Evolutionary conservation across 2,888 invertebrate genomes (phyloP).

Genomic region (Congeria kusceri): DNA sequence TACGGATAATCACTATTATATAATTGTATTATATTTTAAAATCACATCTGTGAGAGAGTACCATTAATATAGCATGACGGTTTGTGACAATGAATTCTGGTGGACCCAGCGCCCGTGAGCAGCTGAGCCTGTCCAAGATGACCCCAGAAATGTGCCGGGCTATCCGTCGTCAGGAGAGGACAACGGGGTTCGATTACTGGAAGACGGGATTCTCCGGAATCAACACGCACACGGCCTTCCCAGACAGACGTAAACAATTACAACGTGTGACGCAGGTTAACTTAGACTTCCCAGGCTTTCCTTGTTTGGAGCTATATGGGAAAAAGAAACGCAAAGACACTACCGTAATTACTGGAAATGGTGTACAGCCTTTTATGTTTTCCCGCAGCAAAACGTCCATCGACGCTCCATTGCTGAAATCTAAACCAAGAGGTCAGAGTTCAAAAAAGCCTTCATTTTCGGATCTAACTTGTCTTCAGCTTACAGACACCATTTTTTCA

Average conservation of each 20-base stretch:
- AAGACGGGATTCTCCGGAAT: conserved; percentile 17
- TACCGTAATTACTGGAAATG: background rate
- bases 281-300: conserved; percentile 49
- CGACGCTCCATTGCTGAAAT: background rate
- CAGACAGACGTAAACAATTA: conserved; percentile 16
- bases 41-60: no score
- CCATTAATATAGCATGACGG: no score
- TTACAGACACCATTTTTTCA: conserved; percentile 49
- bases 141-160: conserved; percentile 59
- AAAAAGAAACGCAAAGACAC: background rate
- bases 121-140: conserved; percentile 19
- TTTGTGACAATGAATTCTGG: no score
- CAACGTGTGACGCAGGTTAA: conserved; percentile 42
- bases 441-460: conserved; percentile 32
- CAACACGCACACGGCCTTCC: conserved; percentile 9
- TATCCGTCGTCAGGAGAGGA: conserved; percentile 46
- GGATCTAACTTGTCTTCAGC: conserved; percentile 50
- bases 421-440: background rate
- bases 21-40: no score
- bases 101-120: no score
- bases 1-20: no score
- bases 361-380: conserved; percentile 12
- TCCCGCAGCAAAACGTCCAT: conserved; percentile 39
- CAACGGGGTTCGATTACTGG: conserved; percentile 50
- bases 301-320: conserved; percentile 37